phyloP scores from a whole-genome alignment of 2,113 vertebrate genomes.

The Pyrgilauda ruficollis region DNA sequence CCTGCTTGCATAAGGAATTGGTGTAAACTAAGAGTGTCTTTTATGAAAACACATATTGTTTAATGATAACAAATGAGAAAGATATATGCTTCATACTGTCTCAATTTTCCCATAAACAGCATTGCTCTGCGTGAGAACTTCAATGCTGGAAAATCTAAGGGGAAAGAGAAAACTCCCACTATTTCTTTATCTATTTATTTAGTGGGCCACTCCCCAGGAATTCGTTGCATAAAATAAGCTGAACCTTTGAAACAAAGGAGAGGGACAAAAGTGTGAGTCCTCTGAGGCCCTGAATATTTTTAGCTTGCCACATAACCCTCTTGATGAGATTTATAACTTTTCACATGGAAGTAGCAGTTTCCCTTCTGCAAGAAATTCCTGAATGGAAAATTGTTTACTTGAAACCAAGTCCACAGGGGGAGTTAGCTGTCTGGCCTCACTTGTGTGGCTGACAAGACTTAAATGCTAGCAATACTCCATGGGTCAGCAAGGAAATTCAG shows the following conservation, averaged over 20 bases:
- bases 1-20: not conserved
- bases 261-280: not conserved
- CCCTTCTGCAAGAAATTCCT: not conserved
- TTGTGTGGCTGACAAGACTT: not conserved
- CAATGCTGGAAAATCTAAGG: not conserved
- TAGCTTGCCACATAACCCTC: not conserved
- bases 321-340: not conserved
- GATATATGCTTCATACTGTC: not conserved
- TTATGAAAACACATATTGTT: not conserved
- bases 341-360: not conserved
- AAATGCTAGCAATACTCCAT: not conserved
- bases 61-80: not conserved
- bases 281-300: not conserved
- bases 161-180: not conserved
- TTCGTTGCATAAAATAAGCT: not conserved
- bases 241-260: not conserved
- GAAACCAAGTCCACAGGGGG: not conserved
- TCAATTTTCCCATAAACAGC: not conserved
- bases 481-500: not conserved
- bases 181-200: not conserved
- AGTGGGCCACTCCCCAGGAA: not conserved
- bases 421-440: not conserved
- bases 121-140: rapidly evolving
- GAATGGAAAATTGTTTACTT: not conserved
- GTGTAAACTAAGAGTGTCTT: not conserved